Evolutionary conservation across 2,797 vertebrate species (phyloP).

Genomic region (Coregonus suidteri): DNA sequence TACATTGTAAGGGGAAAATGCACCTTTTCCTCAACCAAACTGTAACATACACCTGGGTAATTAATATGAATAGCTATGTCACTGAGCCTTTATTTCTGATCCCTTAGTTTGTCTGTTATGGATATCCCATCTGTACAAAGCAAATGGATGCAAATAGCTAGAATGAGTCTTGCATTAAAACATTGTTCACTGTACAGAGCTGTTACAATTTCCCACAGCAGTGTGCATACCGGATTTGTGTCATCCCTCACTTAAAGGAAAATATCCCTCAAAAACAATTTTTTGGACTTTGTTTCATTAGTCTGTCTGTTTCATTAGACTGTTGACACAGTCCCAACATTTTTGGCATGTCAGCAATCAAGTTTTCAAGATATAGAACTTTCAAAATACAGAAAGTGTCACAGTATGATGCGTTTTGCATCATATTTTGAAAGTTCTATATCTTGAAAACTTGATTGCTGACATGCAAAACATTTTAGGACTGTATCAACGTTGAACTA

Average conservation of each 20-base stretch:
- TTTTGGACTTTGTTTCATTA: too few relatives aligned
- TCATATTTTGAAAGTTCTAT: too few relatives aligned
- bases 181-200: slow-evolving; percentile 6
- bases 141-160: slow-evolving; percentile 18
- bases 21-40: neutral
- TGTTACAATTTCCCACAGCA: slow-evolving; percentile 9
- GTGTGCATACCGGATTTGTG: neutral
- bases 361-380: too few relatives aligned
- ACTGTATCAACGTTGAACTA: too few relatives aligned
- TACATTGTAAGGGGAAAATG: neutral
- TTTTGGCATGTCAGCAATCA: too few relatives aligned
- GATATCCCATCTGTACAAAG: slow-evolving; percentile 15
- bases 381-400: too few relatives aligned
- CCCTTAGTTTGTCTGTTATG: neutral
- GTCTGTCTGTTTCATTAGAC: too few relatives aligned
- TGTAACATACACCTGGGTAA: neutral
- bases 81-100: neutral
- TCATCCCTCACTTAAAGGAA: neutral
- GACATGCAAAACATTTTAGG: too few relatives aligned
- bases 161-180: slow-evolving; percentile 24
- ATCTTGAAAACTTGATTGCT: too few relatives aligned
- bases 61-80: neutral
- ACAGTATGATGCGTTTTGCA: too few relatives aligned
- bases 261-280: too few relatives aligned
- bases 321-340: too few relatives aligned